These are phyloP conservation scores for Pseudorasbora parva DNA, from an alignment of 2,113 vertebrate genomes.

Conservation along the genomic window DNA sequence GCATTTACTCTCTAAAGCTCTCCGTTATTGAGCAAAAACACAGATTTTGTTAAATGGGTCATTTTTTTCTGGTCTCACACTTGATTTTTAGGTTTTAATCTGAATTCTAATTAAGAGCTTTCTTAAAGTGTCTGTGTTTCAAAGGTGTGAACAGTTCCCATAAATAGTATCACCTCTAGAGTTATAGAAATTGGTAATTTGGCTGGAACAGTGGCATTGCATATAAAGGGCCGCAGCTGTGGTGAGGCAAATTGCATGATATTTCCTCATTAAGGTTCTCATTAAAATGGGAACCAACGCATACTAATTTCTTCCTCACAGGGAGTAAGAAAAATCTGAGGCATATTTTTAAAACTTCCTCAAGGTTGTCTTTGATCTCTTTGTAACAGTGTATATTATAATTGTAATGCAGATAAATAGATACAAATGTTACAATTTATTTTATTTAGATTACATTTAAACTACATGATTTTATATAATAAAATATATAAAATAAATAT, in stretches of 20 bases:
- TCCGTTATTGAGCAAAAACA: not conserved
- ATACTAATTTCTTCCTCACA: not conserved
- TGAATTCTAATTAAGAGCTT: not conserved
- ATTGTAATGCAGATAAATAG: not conserved
- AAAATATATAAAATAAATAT: not conserved
- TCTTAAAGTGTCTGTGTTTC: not conserved
- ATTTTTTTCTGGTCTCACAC: not conserved
- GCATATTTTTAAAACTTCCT: not conserved
- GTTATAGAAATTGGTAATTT: not conserved
- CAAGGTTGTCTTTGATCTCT: not conserved
- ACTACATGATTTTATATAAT: too few relatives aligned
- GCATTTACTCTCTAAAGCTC: constrained; percentile 4
- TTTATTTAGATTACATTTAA: not conserved
- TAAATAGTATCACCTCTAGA: not conserved
- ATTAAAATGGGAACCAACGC: not conserved
- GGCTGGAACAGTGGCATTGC: not conserved
- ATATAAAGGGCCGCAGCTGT: constrained; percentile 8
- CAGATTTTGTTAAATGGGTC: not conserved
- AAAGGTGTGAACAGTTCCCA: not conserved
- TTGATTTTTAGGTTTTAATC: not conserved
- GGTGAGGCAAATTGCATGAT: constrained; percentile 15
- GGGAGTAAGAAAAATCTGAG: not conserved
- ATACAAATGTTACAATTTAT: not conserved
- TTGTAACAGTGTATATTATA: not conserved
- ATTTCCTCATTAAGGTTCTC: constrained; percentile 25